Evolutionary conservation across 2,888 invertebrate genomes (phyloP).

Genomic region (Fragum fragum): DNA sequence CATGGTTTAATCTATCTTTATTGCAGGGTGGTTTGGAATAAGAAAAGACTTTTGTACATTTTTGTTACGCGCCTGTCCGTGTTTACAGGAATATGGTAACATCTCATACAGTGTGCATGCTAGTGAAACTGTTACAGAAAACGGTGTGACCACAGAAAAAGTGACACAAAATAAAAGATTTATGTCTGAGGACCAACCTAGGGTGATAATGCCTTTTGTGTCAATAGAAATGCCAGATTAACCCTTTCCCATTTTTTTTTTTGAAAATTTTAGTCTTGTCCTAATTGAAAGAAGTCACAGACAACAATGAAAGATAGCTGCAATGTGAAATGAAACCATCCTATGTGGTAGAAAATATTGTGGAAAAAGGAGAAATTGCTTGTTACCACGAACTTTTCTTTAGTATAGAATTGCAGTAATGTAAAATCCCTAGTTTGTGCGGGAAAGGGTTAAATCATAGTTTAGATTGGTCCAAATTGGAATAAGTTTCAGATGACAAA

Average conservation of each 20-base stretch:
- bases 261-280: not conserved
- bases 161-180: conserved; percentile 81
- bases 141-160: conserved; percentile 48
- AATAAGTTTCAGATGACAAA: too few relatives aligned
- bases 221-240: conserved; percentile 84
- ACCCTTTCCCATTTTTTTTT: not conserved
- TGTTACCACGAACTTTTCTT: too few relatives aligned
- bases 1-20: too few relatives aligned
- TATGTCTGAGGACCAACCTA: conserved; percentile 88
- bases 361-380: too few relatives aligned
- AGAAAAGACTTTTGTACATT: conserved; percentile 99
- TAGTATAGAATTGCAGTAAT: too few relatives aligned
- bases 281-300: not conserved
- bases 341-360: too few relatives aligned
- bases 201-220: conserved; percentile 79
- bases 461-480: conserved; percentile 99
- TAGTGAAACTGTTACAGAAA: conserved; percentile 45
- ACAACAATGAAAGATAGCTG: too few relatives aligned
- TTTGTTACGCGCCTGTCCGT: conserved; percentile 96
- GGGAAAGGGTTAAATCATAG: too few relatives aligned
- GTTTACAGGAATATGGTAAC: conserved; percentile 99
- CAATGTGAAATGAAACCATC: too few relatives aligned
- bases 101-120: conserved; percentile 92
- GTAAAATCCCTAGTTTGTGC: too few relatives aligned
- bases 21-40: conserved; percentile 99